A percentile compares a stretch with the other conserved stretches of the same genome.
phyloP scores from a whole-genome alignment of 2,113 vertebrate species.

The Centropristis striata region DNA sequence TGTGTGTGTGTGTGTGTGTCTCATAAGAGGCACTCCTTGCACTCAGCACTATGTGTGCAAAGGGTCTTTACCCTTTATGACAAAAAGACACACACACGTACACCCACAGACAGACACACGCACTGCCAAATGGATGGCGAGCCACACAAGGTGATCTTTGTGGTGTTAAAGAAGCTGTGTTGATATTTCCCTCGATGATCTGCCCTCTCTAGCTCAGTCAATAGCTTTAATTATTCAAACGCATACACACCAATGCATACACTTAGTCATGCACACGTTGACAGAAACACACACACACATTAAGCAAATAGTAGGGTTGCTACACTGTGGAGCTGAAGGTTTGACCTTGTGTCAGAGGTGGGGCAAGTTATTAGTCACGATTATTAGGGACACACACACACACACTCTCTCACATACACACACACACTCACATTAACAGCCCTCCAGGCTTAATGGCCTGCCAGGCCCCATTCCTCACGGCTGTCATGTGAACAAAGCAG shows the following conservation, averaged over 20 bases:
- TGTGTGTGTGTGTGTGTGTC: constrained; percentile 25
- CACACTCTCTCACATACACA: constrained; percentile 48
- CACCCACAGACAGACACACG: constrained; percentile 4
- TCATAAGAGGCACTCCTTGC: constrained; percentile 50
- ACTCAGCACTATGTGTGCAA: constrained; percentile 47
- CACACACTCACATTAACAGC: constrained; percentile 67
- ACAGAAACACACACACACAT: constrained; percentile 43
- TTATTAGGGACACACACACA: constrained; percentile 77
- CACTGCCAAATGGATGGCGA: constrained; percentile 52
- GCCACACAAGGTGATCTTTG: constrained; percentile 73
- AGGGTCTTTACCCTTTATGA: constrained; percentile 42
- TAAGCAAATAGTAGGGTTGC: constrained; percentile 70
- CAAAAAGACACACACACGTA: constrained; percentile 39
- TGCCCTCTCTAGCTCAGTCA: constrained; percentile 63
- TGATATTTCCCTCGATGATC: constrained; percentile 70
- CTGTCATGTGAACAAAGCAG: constrained; percentile 86
- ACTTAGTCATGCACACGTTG: constrained; percentile 46
- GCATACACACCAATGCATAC: constrained; percentile 69
- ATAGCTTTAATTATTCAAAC: constrained; percentile 80
- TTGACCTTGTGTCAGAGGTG: constrained; percentile 84
- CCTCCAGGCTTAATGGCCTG: constrained; percentile 81
- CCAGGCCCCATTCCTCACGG: constrained; percentile 84
- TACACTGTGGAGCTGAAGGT: constrained; percentile 62
- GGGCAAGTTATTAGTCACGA: constrained; percentile 82
- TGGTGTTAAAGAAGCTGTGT: constrained; percentile 74